phyloP scores from a whole-genome alignment of 2,113 vertebrate genomes.

The Podiceps cristatus region DNA sequence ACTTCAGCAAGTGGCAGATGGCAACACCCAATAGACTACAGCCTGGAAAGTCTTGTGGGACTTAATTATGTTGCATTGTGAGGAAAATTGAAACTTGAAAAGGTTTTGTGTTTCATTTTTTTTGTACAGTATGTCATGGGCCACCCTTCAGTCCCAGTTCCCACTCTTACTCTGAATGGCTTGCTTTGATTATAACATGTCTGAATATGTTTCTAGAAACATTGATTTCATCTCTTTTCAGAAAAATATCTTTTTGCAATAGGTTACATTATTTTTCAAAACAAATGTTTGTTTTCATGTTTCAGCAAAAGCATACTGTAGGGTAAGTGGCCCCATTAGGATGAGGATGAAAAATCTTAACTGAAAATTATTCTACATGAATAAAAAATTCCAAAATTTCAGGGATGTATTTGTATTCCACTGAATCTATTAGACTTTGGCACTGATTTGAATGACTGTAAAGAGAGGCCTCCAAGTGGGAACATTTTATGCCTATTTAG shows the following conservation, averaged over 20 bases:
- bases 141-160: background rate
- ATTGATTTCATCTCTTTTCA: background rate
- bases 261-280: background rate
- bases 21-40: background rate
- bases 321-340: background rate
- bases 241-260: background rate
- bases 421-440: background rate
- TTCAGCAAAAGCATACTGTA: background rate
- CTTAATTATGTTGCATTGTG: background rate
- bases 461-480: background rate
- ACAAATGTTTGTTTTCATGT: background rate
- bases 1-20: background rate
- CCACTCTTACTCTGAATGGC: background rate
- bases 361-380: background rate
- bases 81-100: background rate
- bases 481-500: conserved; percentile 20
- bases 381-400: too few species aligned
- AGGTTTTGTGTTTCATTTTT: background rate
- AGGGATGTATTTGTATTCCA: background rate
- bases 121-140: background rate
- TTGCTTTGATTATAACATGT: background rate
- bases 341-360: background rate
- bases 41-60: background rate
- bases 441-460: background rate
- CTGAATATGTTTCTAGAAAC: background rate